Conservation (phyloP, 1,140 invertebrate species). For the Pararge aegeria region DNA sequence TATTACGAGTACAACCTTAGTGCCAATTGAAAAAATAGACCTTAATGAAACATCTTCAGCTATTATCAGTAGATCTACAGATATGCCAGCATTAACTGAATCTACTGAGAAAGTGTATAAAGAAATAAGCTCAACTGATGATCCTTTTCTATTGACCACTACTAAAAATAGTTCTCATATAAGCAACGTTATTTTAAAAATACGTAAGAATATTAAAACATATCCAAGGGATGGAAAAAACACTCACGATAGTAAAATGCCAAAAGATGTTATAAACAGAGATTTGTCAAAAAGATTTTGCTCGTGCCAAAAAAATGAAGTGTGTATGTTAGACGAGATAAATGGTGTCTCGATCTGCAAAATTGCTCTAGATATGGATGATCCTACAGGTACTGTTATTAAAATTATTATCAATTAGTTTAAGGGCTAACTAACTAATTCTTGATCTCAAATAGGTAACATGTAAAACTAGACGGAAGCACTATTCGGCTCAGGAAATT, state of each 20-base stretch:
- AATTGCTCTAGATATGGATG: conserved; percentile 79
- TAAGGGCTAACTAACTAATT: background rate
- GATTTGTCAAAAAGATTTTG: conserved; percentile 65
- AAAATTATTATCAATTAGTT: background rate
- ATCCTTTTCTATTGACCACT: conserved; percentile 24
- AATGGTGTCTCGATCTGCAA: conserved; percentile 83
- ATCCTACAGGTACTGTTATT: conserved; percentile 82
- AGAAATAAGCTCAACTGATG: conserved; percentile 15
- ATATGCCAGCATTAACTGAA: conserved; percentile 26
- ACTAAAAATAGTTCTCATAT: conserved; percentile 40
- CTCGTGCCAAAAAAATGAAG: conserved; percentile 79
- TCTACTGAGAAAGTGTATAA: conserved; percentile 16
- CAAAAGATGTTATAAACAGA: conserved; percentile 59
- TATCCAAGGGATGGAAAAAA: conserved; percentile 57
- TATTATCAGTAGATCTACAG: conserved; percentile 43
- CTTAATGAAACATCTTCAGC: conserved; percentile 55
- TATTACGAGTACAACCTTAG: conserved; percentile 62
- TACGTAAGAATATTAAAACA: conserved; percentile 68
- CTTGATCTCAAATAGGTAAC: background rate
- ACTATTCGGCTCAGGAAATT: no score
- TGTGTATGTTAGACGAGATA: conserved; percentile 83
- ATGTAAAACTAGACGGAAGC: no score
- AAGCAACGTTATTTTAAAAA: conserved; percentile 56
- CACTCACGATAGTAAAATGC: conserved; percentile 33
- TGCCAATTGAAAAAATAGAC: conserved; percentile 59